Evolutionary conservation across 2,888 invertebrate species (phyloP).

Genomic region (Lypha dubia): DNA sequence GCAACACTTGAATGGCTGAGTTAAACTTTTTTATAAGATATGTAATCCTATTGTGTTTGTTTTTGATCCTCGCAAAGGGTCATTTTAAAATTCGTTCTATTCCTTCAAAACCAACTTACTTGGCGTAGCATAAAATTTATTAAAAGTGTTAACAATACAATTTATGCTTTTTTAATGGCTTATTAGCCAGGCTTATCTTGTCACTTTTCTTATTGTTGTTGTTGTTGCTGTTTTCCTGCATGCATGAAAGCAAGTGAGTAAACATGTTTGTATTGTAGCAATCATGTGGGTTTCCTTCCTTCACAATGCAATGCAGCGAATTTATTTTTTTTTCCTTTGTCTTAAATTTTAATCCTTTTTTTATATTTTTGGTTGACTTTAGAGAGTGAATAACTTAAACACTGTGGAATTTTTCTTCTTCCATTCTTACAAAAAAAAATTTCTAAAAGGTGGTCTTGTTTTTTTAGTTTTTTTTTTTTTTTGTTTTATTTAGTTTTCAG

Average conservation of each 20-base stretch:
- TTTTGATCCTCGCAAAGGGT: not conserved
- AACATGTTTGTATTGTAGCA: slow-evolving; percentile 5
- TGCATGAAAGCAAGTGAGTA: slow-evolving; percentile 8
- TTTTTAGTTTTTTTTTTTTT: too few species aligned
- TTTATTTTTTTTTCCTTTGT: slow-evolving; percentile 10
- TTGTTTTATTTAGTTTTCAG: slow-evolving; percentile 37
- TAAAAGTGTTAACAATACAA: slow-evolving; percentile 81
- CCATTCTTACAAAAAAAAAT: slow-evolving; percentile 16
- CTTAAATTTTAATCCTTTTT: slow-evolving; percentile 49
- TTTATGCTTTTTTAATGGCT: slow-evolving; percentile 82
- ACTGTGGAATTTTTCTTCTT: slow-evolving; percentile 45
- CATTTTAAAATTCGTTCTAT: not conserved
- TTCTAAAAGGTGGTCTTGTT: slow-evolving; percentile 70
- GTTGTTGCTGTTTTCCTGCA: not conserved
- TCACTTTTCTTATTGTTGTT: slow-evolving; percentile 66
- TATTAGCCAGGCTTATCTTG: slow-evolving; percentile 81
- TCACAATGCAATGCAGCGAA: not conserved
- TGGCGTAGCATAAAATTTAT: slow-evolving; percentile 78
- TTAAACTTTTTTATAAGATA: too few species aligned
- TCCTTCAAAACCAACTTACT: not conserved
- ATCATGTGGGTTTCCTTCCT: not conserved
- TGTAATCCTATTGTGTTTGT: not conserved
- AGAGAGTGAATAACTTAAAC: slow-evolving; percentile 34
- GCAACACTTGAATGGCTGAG: too few species aligned
- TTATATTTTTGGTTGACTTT: slow-evolving; percentile 16